Base-by-base conservation (phyloP, 2,113 vertebrate species). In the Apteryx owenii region DNA sequence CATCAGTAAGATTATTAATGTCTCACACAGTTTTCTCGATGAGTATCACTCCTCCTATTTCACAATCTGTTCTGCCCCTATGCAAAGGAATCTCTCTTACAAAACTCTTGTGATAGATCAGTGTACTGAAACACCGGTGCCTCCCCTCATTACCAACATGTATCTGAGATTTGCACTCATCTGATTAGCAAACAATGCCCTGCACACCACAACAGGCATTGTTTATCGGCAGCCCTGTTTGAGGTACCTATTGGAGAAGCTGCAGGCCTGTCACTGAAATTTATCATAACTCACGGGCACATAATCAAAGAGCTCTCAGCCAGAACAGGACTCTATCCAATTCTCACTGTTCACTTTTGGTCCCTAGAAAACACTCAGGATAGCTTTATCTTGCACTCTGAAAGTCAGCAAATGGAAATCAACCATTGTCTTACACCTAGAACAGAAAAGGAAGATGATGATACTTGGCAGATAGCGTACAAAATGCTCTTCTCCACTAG, bases 351-450 rank as follows among this genome's bases (percentile, higher is more conserved):
- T 58, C 88, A 61, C 53, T 44, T 33, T 64, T 19, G 8, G 23
- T 44, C 81, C 56, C 92, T 72, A 60, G 91, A 71, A 90, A 85
- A 84, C 72, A 10, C 33, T 78, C 4, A 73, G 28, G 4, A 75
- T 81, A 54, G 54, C 26, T 89, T 84, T 75, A 79, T 64, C 66
- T 89, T 48, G n/a, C 48, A 26, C 75, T 48, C 58, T 77, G 84
- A 78, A 89, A 84, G 72, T 26, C 62, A 85, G 70, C 25, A 75
- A 78, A 85, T 61, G 61, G 94, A 95, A 97, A 81, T 81, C 94
- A 81, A 23, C 77, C 48, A 64, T 8, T 80, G 73, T 68, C 22
- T 84, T 56, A 4, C 20, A 75, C n/a, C 16, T 62, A 19, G 5
- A 78, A 68, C 56, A 71, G 85, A 65, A 82, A 73, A 93, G 21